These are phyloP conservation scores for Herminia tarsipennalis DNA, from an alignment of 2,888 invertebrate species.

Conservation along the genomic window DNA sequence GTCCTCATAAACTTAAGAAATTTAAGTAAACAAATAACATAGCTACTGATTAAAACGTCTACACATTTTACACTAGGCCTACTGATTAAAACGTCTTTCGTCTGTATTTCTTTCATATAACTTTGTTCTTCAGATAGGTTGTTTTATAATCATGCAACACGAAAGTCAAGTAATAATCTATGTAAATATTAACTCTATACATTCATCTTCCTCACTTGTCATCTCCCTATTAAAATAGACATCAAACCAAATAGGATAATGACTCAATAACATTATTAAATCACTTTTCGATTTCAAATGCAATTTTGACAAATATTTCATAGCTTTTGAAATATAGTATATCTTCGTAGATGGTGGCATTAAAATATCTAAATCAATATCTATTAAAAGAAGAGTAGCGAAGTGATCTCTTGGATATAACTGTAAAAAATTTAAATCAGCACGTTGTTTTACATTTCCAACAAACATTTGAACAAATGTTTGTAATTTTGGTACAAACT, in stretches of 20 bases:
- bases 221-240: slow-evolving; percentile 52
- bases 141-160: no score
- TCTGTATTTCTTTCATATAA: no score
- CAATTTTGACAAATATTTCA: slow-evolving; percentile 52
- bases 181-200: no score
- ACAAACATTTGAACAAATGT: slow-evolving; percentile 59
- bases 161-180: no score
- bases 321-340: slow-evolving; percentile 48
- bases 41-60: no score
- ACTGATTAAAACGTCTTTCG: no score
- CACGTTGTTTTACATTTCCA: slow-evolving; percentile 50
- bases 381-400: slow-evolving; percentile 59
- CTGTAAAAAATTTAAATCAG: slow-evolving; percentile 41
- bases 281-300: slow-evolving; percentile 56
- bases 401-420: slow-evolving; percentile 62
- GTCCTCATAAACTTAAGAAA: no score
- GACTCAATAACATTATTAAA: slow-evolving; percentile 69
- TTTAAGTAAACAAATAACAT: no score
- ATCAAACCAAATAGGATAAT: slow-evolving; percentile 74
- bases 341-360: slow-evolving; percentile 33
- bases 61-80: no score
- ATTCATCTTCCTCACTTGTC: no score
- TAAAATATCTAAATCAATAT: slow-evolving; percentile 57
- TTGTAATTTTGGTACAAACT: slow-evolving; percentile 56
- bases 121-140: no score